Evolutionary conservation across 2,113 vertebrate genomes (phyloP), one percentile per base, ranked within the genome.

Genomic region (Campylomormyrus numenius): DNA sequence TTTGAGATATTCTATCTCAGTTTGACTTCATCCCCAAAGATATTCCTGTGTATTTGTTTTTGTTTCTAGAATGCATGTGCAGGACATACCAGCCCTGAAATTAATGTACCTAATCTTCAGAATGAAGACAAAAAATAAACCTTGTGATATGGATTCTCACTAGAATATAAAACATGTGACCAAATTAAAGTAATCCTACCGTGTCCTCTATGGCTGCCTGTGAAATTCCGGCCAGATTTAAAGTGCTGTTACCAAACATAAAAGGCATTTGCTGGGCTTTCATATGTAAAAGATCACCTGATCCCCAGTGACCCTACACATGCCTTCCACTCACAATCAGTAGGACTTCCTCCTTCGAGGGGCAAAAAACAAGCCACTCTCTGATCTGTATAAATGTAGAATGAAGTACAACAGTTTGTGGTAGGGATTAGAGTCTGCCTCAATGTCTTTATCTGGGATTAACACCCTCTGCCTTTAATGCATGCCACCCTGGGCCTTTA

Each of bases 151-250:
- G 83, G 83, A 48, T 85, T 42, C 39, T 85, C 39, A 85, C 45
- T 46, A 85, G 39, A 85, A 52, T 2, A 27, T 50, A 27, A 49
- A 49, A 87, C 24, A 87, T 27, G 85, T 50, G 27, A 48, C 46
- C 85, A 87, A 52, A n/a, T 87, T 87, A 49, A 87, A 46, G 3
- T 49, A 50, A 48, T 85, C 46, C 46, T 87, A 87, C 21, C 49
- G 31, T 85, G 45, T 11, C 49, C 48, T 87, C n/a, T 31, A 27
- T 87, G 46, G 49, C 24, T 87, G 46, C 24, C 24, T 87, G 48
- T 87, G 45, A 87, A 87, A 87, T n/a, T 87, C 45, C n/a, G 24
- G 85, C 39, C 85, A 87, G 85, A 50, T 87, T 49, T 87, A 52
- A 87, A 87, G n/a, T 31, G 49, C 27, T 19, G 85, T 46, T 87